Evolutionary conservation across 2,113 vertebrate species (phyloP), one percentile per base, ranked within the genome.

Genomic region (Hippocampus guttulatus): DNA sequence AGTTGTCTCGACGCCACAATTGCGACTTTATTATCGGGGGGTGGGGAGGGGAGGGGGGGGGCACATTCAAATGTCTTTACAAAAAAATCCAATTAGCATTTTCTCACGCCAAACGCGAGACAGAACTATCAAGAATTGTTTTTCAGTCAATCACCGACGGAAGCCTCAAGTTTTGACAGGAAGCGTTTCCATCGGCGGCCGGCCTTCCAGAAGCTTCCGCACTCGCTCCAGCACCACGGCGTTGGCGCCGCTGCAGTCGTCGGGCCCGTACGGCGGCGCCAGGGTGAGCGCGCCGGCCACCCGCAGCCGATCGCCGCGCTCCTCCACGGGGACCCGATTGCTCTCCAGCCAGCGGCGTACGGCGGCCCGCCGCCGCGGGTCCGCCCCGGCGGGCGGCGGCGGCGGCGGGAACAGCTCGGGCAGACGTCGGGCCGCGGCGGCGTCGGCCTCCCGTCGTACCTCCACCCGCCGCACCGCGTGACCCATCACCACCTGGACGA

Each of bases 151-250:
- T 23, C 21, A 10, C 9, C 9, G n/a, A 11, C 10, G 52, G 5
- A 0, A 2, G n/a, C 8, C 20, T 51, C 49, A 8, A 51, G 5
- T 51, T 51, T 20, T 6, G 18, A 51, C 20, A 20, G 18, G 49
- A 51, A 21, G 1, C 52, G 9, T n/a, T 23, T 54, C 51, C 51
- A 14, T 40, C 14, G n/a, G 21, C 20, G 16, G 8, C 62, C 88
- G 88, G 77, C 91, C 85, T 18, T 61, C 25, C 75, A 98, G 76
- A 27, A 98, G 88, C 68, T 87, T 92, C 80, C 96, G 97, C 57
- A 98, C 83, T 1, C 97, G 91, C 14, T 93, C 92, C 80, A 99
- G 85, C 73, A 98, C 95, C 69, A 98, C 96, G 85, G 98, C 93
- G 75, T 98, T 99, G 72, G 91, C 74, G 77, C 97, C 95, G 83